Evolutionary conservation across 1,140 invertebrate species (phyloP).

Genomic region (Cydia strobilella): DNA sequence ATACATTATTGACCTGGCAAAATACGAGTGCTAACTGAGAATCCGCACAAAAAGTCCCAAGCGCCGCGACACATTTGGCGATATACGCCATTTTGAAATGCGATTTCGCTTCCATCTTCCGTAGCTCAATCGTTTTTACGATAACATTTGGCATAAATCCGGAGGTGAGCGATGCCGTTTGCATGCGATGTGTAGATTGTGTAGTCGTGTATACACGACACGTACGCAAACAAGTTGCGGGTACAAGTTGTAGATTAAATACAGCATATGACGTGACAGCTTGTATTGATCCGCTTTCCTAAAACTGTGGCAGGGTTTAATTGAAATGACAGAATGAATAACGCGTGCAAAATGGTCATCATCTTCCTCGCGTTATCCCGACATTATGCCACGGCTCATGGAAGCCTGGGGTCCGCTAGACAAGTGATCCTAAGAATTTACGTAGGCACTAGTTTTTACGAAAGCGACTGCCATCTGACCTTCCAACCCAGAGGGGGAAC

Average conservation of each 20-base stretch:
- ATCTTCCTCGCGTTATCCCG: too few relatives aligned
- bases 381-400: too few relatives aligned
- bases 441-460: too few relatives aligned
- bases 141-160: conserved; percentile 22
- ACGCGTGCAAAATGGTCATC: too few relatives aligned
- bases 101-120: background rate
- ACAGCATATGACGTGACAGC: conserved; percentile 1
- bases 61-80: background rate
- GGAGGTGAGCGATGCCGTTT: conserved; percentile 18
- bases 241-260: conserved; percentile 22
- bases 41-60: background rate
- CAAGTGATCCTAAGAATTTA: too few relatives aligned
- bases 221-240: conserved; percentile 25
- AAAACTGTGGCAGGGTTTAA: background rate
- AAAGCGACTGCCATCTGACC: too few relatives aligned
- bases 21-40: background rate
- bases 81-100: background rate
- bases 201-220: background rate
- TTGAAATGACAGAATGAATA: too few relatives aligned
- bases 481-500: too few relatives aligned
- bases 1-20: background rate
- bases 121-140: conserved; percentile 14
- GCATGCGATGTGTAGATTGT: background rate
- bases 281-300: background rate
- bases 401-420: too few relatives aligned